Conservation (phyloP, 2,888 invertebrate genomes). For the Slavum lentiscoides region DNA sequence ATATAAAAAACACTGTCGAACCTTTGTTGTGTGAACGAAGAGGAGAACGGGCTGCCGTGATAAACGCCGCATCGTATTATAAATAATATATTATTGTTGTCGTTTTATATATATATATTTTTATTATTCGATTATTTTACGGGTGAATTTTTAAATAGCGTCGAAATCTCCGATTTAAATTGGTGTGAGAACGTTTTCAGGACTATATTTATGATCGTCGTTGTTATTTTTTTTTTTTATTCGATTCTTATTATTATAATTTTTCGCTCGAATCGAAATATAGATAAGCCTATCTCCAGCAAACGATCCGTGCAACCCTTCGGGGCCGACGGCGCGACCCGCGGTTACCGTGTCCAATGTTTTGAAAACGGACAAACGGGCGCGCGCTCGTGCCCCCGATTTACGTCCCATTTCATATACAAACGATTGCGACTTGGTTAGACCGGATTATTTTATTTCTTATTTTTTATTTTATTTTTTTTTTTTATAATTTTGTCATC, state of each 20-base stretch:
- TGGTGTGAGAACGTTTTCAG: constrained; percentile 27
- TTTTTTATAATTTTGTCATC: too few relatives aligned
- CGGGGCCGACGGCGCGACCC: not conserved
- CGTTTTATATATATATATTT: not conserved
- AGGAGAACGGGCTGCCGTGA: too few relatives aligned
- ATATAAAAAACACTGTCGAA: too few relatives aligned
- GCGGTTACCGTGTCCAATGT: constrained; percentile 24
- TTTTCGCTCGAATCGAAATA: not conserved
- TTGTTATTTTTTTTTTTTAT: constrained; percentile 9
- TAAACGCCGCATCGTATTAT: too few relatives aligned
- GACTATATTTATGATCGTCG: not conserved
- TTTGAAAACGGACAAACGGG: constrained; percentile 1
- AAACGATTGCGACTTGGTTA: too few relatives aligned
- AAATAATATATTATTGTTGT: not conserved
- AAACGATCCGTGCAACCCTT: constrained; percentile 17
- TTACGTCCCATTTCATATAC: not conserved
- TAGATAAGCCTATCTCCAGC: constrained; percentile 15
- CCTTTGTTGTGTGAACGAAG: too few relatives aligned
- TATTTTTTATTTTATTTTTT: too few relatives aligned
- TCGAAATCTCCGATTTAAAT: constrained; percentile 30
- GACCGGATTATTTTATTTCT: too few relatives aligned
- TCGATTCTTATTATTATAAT: not conserved
- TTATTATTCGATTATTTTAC: not conserved
- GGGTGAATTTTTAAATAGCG: not conserved
- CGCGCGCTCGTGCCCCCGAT: not conserved